phyloP scores from a whole-genome alignment of 2,888 invertebrate genomes.

The Heliconius sara region DNA sequence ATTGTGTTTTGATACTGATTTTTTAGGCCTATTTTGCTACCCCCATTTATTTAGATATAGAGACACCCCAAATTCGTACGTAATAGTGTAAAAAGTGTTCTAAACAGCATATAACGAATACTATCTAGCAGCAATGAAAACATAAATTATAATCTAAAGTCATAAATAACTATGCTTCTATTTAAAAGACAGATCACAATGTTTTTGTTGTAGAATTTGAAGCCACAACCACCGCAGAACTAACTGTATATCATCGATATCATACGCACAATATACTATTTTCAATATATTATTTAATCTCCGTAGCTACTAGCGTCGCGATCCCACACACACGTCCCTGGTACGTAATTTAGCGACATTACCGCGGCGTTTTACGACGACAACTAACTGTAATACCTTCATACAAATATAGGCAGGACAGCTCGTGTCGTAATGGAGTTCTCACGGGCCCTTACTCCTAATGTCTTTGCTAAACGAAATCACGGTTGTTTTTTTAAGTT shows the following conservation, averaged over 20 bases:
- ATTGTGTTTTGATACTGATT: too few species aligned
- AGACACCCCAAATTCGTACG: too few species aligned
- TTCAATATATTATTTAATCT: not conserved
- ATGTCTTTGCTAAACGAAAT: constrained; percentile 7
- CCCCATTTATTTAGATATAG: too few species aligned
- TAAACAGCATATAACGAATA: too few species aligned
- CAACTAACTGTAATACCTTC: constrained; percentile 34
- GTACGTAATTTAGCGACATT: constrained; percentile 43
- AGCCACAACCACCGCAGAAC: not conserved
- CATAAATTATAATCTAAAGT: too few species aligned
- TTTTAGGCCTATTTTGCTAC: too few species aligned
- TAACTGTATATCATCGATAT: not conserved
- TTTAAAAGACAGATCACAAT: not conserved
- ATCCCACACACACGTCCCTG: constrained; percentile 20
- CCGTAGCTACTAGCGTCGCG: not conserved
- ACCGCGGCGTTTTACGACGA: constrained; percentile 34
- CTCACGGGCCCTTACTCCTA: constrained; percentile 31
- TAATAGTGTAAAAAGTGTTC: too few species aligned
- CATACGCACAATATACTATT: not conserved
- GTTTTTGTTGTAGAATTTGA: not conserved
- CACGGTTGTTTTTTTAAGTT: not conserved
- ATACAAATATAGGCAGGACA: constrained; percentile 21
- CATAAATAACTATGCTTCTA: too few species aligned
- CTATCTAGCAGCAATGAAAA: too few species aligned
- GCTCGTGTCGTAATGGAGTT: constrained; percentile 33